Evolutionary conservation across 2,888 invertebrate genomes (phyloP).

Genomic region (Idaea straminata): DNA sequence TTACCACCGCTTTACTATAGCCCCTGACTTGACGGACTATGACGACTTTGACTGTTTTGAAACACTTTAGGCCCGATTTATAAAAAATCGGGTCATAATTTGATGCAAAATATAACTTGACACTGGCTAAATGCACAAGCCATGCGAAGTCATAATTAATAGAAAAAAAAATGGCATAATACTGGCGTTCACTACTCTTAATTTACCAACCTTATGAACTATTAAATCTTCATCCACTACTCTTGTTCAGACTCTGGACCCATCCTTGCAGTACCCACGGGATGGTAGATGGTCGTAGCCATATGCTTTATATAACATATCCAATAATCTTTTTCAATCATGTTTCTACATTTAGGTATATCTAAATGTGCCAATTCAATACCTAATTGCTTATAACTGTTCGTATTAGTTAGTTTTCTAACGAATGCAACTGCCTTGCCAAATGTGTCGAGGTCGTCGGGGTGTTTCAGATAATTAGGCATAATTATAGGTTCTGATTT

Average conservation of each 20-base stretch:
- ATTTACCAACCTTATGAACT: slow-evolving; percentile 61
- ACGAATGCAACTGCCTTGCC: slow-evolving; percentile 20
- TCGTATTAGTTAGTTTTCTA: slow-evolving; percentile 11
- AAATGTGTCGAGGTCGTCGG: slow-evolving; percentile 15
- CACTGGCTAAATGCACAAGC: too few species aligned
- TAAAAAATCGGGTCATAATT: too few species aligned
- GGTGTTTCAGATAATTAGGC: slow-evolving; percentile 23
- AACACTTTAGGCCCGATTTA: too few species aligned
- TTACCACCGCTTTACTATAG: too few species aligned
- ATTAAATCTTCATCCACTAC: slow-evolving; percentile 74
- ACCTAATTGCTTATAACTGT: slow-evolving; percentile 15
- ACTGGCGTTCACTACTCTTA: too few species aligned
- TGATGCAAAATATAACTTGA: too few species aligned
- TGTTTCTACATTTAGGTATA: slow-evolving; percentile 21
- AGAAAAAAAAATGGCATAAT: too few species aligned
- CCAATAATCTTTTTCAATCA: slow-evolving; percentile 72
- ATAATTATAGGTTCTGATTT: slow-evolving; percentile 15
- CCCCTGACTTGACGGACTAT: too few species aligned
- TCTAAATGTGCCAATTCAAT: slow-evolving; percentile 13
- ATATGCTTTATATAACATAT: slow-evolving; percentile 78
- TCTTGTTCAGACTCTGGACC: slow-evolving; percentile 65
- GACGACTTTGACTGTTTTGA: too few species aligned
- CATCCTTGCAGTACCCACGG: slow-evolving; percentile 86
- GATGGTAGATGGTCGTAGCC: slow-evolving; percentile 82
- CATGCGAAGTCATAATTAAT: too few species aligned